Base-by-base conservation (phyloP, 2,113 vertebrate genomes). In the Aplodontia rufa region DNA sequence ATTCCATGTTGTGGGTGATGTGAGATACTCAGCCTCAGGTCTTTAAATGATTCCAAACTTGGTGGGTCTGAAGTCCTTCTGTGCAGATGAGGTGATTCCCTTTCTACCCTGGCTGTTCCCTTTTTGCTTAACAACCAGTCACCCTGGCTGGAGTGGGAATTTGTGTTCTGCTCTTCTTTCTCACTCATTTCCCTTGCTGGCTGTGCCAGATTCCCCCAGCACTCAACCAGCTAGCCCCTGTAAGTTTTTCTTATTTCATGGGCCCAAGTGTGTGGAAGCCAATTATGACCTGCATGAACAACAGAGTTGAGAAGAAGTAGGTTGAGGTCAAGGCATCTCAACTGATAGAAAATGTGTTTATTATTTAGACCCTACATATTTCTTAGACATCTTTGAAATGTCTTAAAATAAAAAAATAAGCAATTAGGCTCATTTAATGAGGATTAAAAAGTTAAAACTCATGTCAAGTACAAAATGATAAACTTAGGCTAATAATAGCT, bases 401-500 rank as follows among this genome's bases (percentile, higher is more conserved):
- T 90, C n/a, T 84, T 83, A 86, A 0, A 93, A 84, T 90, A 91
- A 90, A 94, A 96, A 40, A 76, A 35, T 37, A 94, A 84, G 49
- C 84, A 69, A 91, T 87, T 91, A 75, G 47, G 37, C 7, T 83
- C 49, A 83, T 37, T 87, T 75, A 85, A 35, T 7, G 51, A 66
- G 30, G 37, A 49, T 88, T 85, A 32, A 93, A 93, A 96, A 58
- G 64, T 87, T 69, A 91, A 91, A 94, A 75, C 32, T 93, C 37
- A 51, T 76, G 19, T 74, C 86, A 94, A 87, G 64, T 35, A 68
- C 55, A 75, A 91, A 92, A 71, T 28, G 49, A 86, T 83, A 93
- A 86, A 84, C 1, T n/a, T 69, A 66, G 26, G 75, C n/a, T 96
- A 83, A 90, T 89, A 94, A 95, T 91, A 96, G 92, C 64, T 89